Evolutionary conservation across 64 coral and sea anemone species (phyloP), one percentile per base, ranked within the genome.

Genomic region (Astreopora myriophthalma): DNA sequence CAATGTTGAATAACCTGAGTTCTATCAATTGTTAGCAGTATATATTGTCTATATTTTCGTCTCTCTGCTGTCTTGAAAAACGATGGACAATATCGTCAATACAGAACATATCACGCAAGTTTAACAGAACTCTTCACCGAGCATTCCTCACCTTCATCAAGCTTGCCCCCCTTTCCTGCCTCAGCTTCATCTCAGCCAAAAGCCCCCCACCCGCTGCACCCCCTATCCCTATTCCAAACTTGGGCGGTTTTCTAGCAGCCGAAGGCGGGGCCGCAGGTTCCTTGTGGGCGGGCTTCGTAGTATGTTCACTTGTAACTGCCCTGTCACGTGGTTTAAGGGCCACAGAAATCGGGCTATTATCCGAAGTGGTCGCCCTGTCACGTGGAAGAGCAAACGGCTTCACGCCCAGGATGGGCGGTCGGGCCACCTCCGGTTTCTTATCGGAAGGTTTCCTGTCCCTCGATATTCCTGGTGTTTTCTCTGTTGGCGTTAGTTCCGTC

Each of bases 181-280:
- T 73, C 90, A 76, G 3, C 29, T 92, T 92, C 90, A 92, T 92
- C n/a, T 92, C 90, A 12, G 90, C 90, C 70, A 92, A 73, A 0
- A 92, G 71, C 14, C 90, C 80, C 64, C 90, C 90, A 2, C 90
- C 90, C 0, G 89, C 89, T 35, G 71, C 32, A n/a, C 89, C 89
- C 5, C 89, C 89, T 24, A 92, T 75, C 11, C 90, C 90, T 49
- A 92, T 69, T 74, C 90, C 90, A 86, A 92, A 92, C 61, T 86
- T 92, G 22, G 80, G 90, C 31, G 90, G 90, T 20, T 69, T 75
- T 17, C 69, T 72, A 1, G 49, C 79, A 20, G 40, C 32, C 9
- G 74, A n/a, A 9, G 39, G 60, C 29, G 33, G 40, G 9, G 65
- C 13, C 1, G 16, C 29, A 46, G 46, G n/a, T 17, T 86, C 78